Conservation (phyloP, 92 coral and sea anemone genomes). For the Metridium senile region DNA sequence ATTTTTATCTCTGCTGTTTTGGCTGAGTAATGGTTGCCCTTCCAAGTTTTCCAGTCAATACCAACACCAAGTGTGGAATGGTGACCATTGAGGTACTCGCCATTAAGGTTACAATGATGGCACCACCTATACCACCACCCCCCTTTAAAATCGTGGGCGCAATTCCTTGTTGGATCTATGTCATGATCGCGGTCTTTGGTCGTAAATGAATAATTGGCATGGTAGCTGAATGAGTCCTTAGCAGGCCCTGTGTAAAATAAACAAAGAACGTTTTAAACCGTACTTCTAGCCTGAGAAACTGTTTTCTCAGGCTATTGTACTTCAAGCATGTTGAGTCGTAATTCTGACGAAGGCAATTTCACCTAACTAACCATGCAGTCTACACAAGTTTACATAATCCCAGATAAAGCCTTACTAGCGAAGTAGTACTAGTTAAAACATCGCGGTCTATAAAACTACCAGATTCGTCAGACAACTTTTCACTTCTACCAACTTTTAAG, state of each 20-base stretch:
- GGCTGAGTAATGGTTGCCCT: slow-evolving; percentile 19
- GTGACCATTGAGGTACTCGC: slow-evolving; percentile 26
- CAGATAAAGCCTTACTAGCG: too few species aligned
- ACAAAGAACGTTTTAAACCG: too few species aligned
- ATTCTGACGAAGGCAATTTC: too few species aligned
- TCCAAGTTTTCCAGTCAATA: slow-evolving; percentile 44
- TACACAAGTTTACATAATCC: too few species aligned
- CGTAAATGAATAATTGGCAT: neutral
- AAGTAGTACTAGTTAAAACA: too few species aligned
- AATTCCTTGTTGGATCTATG: neutral
- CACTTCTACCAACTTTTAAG: too few species aligned
- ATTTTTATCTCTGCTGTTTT: slow-evolving; percentile 58
- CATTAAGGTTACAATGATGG: slow-evolving; percentile 43
- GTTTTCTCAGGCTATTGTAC: too few species aligned
- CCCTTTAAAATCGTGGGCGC: slow-evolving; percentile 19
- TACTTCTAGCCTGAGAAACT: too few species aligned
- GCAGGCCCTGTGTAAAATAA: neutral
- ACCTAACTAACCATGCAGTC: too few species aligned
- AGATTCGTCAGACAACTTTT: too few species aligned
- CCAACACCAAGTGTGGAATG: slow-evolving; percentile 16
- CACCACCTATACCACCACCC: slow-evolving; percentile 53
- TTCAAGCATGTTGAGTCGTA: too few species aligned
- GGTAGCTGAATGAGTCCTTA: neutral
- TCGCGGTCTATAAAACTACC: too few species aligned
- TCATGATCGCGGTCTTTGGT: slow-evolving; percentile 46